Evolutionary conservation across 2,888 invertebrate genomes (phyloP), one percentile per base, ranked within the genome.

Genomic region (Eupithecia inturbata): DNA sequence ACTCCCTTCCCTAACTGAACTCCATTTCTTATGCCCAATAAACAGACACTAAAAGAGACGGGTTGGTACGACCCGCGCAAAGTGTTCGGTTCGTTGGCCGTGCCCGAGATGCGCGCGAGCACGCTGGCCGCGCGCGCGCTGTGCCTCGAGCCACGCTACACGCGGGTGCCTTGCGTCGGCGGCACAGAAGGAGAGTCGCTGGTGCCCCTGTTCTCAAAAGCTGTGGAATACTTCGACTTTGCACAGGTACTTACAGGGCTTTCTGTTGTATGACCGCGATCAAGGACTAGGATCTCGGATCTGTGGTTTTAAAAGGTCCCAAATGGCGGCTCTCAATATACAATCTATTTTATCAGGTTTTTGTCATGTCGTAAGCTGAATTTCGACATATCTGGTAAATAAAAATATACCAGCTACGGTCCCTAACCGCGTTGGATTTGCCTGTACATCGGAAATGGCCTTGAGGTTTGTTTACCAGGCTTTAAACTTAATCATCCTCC

Each of bases 91-190:
- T 94, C 94, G 1, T 67, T 94, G 53, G 93, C 94, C 1, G 92
- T 93, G 10, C 92, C 89, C 0, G 94, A 94, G 81, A 92, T 93
- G 94, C 87, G 94, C 6, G 93, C 94, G 16, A 94, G 92, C 76
- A 92, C 93, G 0, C 80, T 94, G 1, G 93, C 93, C 0, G 93
- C 94, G 4, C 86, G 89, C 0, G 92, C 91, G 0, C 85, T 94
- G 3, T 85, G 88, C 68, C 86, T 94, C 3, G 94, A 94, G 71
- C 94, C 94, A 0, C 80, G 87, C 26, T 92, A 90, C 78, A 91
- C 92, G 2, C 86, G 92, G 63, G 92, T 94, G 12, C 94, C 94
- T 0, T 93, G 93, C 79, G 90, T 94, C 2, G 93, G 92, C 0
- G 94, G 94, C 67, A 91, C 92, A 9, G 94, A 94, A 73, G 94